phyloP scores from a whole-genome alignment of 2,888 invertebrate species.

The Epicampocera succincta region DNA sequence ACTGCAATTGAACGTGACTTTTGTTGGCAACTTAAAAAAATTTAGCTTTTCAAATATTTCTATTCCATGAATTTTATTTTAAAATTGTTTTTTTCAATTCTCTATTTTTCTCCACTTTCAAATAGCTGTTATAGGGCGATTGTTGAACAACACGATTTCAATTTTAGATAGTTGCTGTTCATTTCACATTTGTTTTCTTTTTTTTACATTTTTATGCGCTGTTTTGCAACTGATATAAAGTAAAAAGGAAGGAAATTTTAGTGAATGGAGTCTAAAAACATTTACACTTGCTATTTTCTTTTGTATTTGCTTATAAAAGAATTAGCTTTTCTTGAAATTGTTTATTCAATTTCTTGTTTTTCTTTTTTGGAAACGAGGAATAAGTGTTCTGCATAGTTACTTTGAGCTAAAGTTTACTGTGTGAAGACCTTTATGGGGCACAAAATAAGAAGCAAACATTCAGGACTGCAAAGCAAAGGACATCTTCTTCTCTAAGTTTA shows the following conservation, averaged over 20 bases:
- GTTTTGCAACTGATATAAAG: background rate
- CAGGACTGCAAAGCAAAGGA: background rate
- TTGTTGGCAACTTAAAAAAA: conserved; percentile 47
- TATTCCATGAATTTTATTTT: conserved; percentile 7
- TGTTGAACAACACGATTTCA: conserved; percentile 69
- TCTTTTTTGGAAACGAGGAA: background rate
- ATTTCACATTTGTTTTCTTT: conserved; percentile 58
- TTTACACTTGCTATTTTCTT: conserved; percentile 62
- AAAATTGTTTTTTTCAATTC: background rate
- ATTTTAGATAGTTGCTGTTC: conserved; percentile 72
- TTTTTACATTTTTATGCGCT: conserved; percentile 35
- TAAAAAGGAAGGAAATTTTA: conserved; percentile 20
- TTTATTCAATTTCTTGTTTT: background rate
- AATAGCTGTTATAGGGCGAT: conserved; percentile 36
- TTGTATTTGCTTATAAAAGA: conserved; percentile 57
- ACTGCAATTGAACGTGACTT: conserved; percentile 67
- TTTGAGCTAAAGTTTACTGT: conserved; percentile 21
- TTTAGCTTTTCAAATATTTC: conserved; percentile 25
- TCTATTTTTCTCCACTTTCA: conserved; percentile 25
- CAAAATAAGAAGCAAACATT: conserved; percentile 2
- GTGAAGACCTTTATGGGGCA: conserved; percentile 5
- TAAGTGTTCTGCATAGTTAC: conserved; percentile 41
- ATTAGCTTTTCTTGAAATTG: conserved; percentile 50
- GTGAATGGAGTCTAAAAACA: conserved; percentile 57
- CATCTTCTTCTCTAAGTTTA: conserved; percentile 29